phyloP scores from a whole-genome alignment of 1,140 invertebrate genomes.

The Ceratina japonica region DNA sequence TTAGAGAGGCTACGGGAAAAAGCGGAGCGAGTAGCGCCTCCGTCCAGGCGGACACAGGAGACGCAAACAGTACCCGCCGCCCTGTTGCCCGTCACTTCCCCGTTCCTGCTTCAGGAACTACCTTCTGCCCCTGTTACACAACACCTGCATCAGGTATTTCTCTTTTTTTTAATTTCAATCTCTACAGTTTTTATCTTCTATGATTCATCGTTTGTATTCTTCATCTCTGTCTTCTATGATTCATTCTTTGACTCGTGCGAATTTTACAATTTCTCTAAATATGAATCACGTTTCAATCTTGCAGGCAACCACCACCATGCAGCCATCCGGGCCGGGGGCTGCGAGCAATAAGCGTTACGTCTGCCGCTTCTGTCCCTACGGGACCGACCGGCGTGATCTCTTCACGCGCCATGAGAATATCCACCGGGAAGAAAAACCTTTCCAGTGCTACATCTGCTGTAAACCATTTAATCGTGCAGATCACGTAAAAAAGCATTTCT shows the following conservation, averaged over 20 bases:
- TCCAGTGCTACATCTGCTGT: constrained; percentile 94
- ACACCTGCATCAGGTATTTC: constrained; percentile 72
- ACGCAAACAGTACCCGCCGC: constrained; percentile 76
- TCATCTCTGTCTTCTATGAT: no score
- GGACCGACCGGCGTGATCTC: constrained; percentile 94
- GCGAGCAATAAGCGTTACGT: constrained; percentile 86
- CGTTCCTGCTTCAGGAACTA: constrained; percentile 74
- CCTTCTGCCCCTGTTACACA: constrained; percentile 68
- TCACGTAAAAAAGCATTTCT: constrained; percentile 96
- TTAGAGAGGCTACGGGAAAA: constrained; percentile 75
- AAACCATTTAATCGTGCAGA: constrained; percentile 97
- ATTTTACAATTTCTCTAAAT: no score
- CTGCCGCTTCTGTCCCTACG: constrained; percentile 92
- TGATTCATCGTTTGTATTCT: no score
- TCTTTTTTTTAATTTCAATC: neutral
- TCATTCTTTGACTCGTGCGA: no score
- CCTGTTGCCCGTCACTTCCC: constrained; percentile 70
- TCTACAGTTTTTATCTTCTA: neutral
- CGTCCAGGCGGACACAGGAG: constrained; percentile 75
- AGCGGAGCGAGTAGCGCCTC: constrained; percentile 71
- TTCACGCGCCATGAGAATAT: constrained; percentile 98
- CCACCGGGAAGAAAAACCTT: constrained; percentile 95
- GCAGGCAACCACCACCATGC: constrained; percentile 59
- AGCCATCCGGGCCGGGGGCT: constrained; percentile 55
- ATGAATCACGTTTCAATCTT: no score